Percentiles rank a stretch among this genome's conserved stretches.
phyloP scores from a whole-genome alignment of 2,797 vertebrate genomes.

The Molossus alvarezi region DNA sequence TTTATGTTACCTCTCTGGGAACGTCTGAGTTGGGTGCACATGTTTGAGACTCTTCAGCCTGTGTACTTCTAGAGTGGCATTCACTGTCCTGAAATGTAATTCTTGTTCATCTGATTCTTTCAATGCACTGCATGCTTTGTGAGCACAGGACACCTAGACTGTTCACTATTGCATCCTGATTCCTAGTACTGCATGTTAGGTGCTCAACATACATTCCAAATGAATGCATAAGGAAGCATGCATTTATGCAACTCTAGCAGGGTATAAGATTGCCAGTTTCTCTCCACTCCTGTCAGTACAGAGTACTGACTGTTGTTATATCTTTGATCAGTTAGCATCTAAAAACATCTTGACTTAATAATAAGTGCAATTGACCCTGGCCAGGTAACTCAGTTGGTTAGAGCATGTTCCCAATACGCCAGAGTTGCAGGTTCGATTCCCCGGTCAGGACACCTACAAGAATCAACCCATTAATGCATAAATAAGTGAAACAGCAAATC shows the following conservation, averaged over 20 bases:
- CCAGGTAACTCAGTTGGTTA: too few relatives aligned
- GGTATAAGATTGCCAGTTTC: neutral
- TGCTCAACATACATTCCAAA: neutral
- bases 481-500: too few relatives aligned
- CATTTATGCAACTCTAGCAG: neutral
- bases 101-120: slow-evolving; percentile 3
- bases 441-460: too few relatives aligned
- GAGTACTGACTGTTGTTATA: neutral
- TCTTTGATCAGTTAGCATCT: neutral
- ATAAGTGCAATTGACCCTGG: neutral
- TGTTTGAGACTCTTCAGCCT: neutral
- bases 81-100: neutral
- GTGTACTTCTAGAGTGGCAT: neutral
- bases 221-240: neutral
- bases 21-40: neutral
- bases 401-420: too few relatives aligned
- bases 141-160: neutral
- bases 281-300: neutral
- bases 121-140: neutral
- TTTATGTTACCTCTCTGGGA: neutral
- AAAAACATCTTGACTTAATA: neutral
- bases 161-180: neutral
- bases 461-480: too few relatives aligned
- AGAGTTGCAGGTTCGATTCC: too few relatives aligned
- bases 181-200: neutral